Evolutionary conservation across 1,140 invertebrate species (phyloP).

Genomic region (Papilio dardanus): DNA sequence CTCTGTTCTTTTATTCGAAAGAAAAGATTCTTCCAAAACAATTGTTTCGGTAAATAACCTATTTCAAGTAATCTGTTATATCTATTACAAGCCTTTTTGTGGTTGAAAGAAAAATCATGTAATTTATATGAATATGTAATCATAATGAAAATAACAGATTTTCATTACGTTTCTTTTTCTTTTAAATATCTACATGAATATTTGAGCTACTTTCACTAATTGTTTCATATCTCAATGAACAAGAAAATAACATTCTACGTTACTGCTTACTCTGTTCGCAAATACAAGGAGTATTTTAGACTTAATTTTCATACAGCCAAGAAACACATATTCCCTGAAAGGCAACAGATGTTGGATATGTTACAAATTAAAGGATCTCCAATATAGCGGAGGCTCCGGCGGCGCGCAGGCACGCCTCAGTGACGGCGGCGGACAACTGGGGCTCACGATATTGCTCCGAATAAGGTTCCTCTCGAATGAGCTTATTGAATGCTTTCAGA

Average conservation of each 20-base stretch:
- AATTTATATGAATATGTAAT: no score
- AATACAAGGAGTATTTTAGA: not conserved
- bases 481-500: constrained; percentile 1
- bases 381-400: no score
- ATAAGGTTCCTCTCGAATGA: not conserved
- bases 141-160: no score
- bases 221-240: no score
- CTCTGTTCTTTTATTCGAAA: not conserved
- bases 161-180: not conserved
- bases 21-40: not conserved
- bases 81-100: not conserved
- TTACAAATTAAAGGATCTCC: not conserved
- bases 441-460: not conserved
- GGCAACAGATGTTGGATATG: not conserved
- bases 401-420: not conserved
- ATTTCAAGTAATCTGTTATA: not conserved
- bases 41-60: not conserved
- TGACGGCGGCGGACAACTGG: not conserved
- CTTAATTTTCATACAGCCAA: not conserved
- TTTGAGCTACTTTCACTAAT: no score
- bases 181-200: no score
- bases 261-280: not conserved
- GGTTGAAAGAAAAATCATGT: not conserved
- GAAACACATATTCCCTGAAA: not conserved
- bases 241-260: no score